A percentile compares a stretch with the other conserved stretches of the same genome.
Evolutionary conservation across 2,888 invertebrate genomes (phyloP).

Genomic region (Atrina japonica): DNA sequence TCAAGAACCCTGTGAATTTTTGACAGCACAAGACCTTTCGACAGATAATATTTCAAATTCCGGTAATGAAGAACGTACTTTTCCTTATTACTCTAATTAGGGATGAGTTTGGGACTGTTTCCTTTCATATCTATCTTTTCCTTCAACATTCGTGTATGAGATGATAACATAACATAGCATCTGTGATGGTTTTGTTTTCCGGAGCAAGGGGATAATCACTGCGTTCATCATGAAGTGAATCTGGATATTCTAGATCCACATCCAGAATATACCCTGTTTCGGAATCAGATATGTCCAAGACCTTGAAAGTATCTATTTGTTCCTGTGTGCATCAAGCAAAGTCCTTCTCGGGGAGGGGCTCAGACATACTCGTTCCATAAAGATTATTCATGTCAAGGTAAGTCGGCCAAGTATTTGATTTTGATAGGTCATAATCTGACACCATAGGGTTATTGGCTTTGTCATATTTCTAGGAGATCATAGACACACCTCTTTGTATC

Average conservation of each 20-base stretch:
- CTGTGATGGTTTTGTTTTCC: conserved; percentile 21
- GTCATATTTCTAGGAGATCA: conserved; percentile 59
- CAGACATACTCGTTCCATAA: conserved; percentile 65
- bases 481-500: conserved; percentile 47
- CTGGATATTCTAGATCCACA: conserved; percentile 22
- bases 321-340: conserved; percentile 59
- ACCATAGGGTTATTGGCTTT: conserved; percentile 38
- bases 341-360: conserved; percentile 62
- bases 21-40: conserved; percentile 55
- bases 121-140: conserved; percentile 16
- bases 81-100: conserved; percentile 50
- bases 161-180: conserved; percentile 16
- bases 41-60: conserved; percentile 42
- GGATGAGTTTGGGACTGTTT: conserved; percentile 37
- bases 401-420: conserved; percentile 28
- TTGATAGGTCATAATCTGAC: conserved; percentile 28
- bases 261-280: conserved; percentile 19
- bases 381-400: conserved; percentile 54
- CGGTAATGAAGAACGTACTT: conserved; percentile 76
- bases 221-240: conserved; percentile 6
- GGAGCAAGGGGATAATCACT: conserved; percentile 28
- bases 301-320: conserved; percentile 12
- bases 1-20: conserved; percentile 70
- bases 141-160: conserved; percentile 7
- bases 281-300: conserved; percentile 6